phyloP scores from a whole-genome alignment of 2,113 vertebrate genomes.

The Gavia stellata region DNA sequence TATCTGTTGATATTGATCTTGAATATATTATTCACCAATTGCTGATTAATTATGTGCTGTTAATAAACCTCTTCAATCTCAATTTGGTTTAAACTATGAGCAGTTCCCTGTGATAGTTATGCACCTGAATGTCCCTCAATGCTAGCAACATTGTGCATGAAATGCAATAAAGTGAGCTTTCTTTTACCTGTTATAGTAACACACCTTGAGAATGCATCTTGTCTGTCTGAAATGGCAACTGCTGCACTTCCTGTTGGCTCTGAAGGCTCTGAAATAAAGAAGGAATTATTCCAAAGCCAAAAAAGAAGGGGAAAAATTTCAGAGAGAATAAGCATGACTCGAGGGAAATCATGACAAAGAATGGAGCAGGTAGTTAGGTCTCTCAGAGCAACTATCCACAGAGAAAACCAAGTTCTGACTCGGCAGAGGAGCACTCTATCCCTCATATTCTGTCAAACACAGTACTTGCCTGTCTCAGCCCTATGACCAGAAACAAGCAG shows the following conservation, averaged over 20 bases:
- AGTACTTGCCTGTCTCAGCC: background rate
- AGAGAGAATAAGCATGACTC: background rate
- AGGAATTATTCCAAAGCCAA: background rate
- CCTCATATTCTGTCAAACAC: background rate
- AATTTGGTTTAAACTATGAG: background rate
- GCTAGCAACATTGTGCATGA: background rate
- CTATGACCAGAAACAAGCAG: background rate
- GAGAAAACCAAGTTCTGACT: background rate
- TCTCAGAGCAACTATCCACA: background rate
- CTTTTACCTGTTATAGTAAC: background rate
- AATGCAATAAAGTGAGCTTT: background rate
- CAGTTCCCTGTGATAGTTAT: background rate
- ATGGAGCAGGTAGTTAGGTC: accelerated
- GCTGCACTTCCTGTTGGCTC: background rate
- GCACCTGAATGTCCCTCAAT: background rate
- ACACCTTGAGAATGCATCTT: background rate
- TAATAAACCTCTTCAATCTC: background rate
- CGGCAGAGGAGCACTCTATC: background rate
- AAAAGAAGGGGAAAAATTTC: background rate
- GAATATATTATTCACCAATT: background rate
- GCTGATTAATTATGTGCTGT: background rate
- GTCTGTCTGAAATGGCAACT: background rate
- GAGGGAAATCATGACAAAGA: background rate
- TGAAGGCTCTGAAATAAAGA: background rate
- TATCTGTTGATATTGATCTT: background rate